Percentiles rank a stretch among this genome's conserved stretches.
Evolutionary conservation across 2,888 invertebrate species (phyloP).

Genomic region (Yponomeuta sedellus): DNA sequence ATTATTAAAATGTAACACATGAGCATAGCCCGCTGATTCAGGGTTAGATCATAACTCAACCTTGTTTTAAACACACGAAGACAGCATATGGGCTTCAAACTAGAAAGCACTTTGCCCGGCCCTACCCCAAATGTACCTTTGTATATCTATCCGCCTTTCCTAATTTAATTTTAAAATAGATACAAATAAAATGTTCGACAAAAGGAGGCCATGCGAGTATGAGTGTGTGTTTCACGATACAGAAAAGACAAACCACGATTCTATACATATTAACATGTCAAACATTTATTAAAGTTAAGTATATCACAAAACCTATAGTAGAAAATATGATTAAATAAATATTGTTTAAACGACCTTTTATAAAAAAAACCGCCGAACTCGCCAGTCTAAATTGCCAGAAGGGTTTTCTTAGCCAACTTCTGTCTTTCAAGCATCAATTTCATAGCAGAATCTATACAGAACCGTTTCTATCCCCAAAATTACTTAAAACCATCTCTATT

Average conservation of each 20-base stretch:
- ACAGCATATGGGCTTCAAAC: background rate
- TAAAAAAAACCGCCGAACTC: background rate
- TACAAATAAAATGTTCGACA: background rate
- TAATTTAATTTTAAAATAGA: too few relatives aligned
- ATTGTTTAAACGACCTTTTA: background rate
- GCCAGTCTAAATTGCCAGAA: too few relatives aligned
- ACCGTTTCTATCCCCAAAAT: too few relatives aligned
- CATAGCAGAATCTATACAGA: too few relatives aligned
- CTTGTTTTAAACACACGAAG: background rate
- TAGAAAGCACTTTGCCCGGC: background rate
- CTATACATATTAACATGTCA: constrained; percentile 11
- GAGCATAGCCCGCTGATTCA: background rate
- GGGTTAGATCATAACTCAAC: background rate
- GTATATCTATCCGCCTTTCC: background rate
- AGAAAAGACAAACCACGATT: constrained; percentile 5
- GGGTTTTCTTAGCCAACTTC: too few relatives aligned
- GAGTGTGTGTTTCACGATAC: background rate
- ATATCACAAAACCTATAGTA: constrained; percentile 15
- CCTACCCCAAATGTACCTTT: background rate
- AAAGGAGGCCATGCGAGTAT: background rate
- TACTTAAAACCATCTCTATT: too few relatives aligned
- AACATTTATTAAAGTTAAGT: constrained; percentile 10
- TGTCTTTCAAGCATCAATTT: too few relatives aligned
- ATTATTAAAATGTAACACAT: background rate
- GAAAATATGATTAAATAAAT: constrained; percentile 16